Base-by-base conservation (phyloP, 2,888 invertebrate genomes). In the Tipula helvola region DNA sequence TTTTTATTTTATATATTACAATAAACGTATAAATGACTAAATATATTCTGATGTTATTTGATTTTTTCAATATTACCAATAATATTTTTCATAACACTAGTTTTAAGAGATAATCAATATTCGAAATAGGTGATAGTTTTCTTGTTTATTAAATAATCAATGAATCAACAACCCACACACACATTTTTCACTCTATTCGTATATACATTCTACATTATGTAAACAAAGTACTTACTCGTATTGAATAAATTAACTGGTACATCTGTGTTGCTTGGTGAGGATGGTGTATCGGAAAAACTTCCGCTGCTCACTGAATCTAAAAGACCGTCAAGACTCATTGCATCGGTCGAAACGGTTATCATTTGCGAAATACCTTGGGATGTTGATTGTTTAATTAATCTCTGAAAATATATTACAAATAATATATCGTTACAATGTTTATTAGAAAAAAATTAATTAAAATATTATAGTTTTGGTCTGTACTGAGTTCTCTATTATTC, bases 271-370 rank as follows among this genome's bases (percentile, higher is more conserved):
- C 71, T 88, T 87, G 89, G 89, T 85, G 89, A 89, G n/a, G 87
- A 86, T 86, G 89, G 88, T 83, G 89, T 88, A 88, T 88, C 89
- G 18, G 90, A 89, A 87, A 89, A 89, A 87, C 89, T 90, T 44
- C 89, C 89, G 57, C 89, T 89, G 87, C 90, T 90, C 83, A 90
- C 89, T 85, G 89, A 89, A 88, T 90, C 90, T 87, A 90, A 88
- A 85, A 89, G 88, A 85, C 89, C 90, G 88, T 89, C 89, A 86
- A 90, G 87, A 88, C 89, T 89, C 88, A 90, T 89, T 87, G 89
- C 89, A 89, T 90, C 90, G 83, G 89, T 89, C 85, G 90, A 89
- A 87, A 89, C 86, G n/a, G 86, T 86, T 83, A 85, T 85, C 47
- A 84, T n/a, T 85, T 36, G 86, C 8, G 87, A 71, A 12, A 87